Base-by-base conservation (phyloP, 2,113 vertebrate species). In the Odontophorus gujanensis region DNA sequence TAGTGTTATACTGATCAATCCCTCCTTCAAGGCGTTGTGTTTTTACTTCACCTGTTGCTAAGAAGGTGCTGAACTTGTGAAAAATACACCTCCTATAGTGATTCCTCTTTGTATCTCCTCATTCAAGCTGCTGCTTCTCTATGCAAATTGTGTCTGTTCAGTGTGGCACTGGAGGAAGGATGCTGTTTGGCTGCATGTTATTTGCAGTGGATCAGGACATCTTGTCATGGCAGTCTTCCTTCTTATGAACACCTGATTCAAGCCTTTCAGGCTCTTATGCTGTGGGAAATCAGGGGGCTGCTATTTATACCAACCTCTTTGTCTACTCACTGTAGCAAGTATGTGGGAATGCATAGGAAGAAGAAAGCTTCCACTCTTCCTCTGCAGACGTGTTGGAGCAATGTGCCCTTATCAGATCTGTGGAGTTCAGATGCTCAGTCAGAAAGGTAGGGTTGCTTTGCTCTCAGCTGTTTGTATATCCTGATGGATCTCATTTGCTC, bases 401-500 rank as follows among this genome's bases (percentile, higher is more conserved):
- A 32, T 1, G 28, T 0, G 4, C 69, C 38, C 65, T 96, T 93
- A 97, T 94, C 94, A 95, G 96, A 94, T 97, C 85, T 62, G 76
- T 5, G 1, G 45, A 67, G 83, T 83, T 77, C 96, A 95, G 94
- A 97, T 89, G 92, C 95, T 77, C 68, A 90, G 95, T 94, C 95
- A 68, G 57, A 82, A 74, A 97, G 97, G 97, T 92, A 93, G 93
- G 53, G 80, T 61, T 21, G 92, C 89, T 85, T 68, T 57, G 89
- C 90, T 88, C 55, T 51, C 83, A 40, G 91, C 87, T 86, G 85
- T 92, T 91, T 96, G 93, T 88, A 96, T 84, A 63, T 53, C 92
- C 96, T 97, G 89, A 97, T 95, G 90, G 93, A 93, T 96, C 96
- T 96, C 87, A 80, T 96, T 97, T 92, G 84, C 79, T 95, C 5